Evolutionary conservation across 2,888 invertebrate species (phyloP).

Genomic region (Drosophila ustulata): DNA sequence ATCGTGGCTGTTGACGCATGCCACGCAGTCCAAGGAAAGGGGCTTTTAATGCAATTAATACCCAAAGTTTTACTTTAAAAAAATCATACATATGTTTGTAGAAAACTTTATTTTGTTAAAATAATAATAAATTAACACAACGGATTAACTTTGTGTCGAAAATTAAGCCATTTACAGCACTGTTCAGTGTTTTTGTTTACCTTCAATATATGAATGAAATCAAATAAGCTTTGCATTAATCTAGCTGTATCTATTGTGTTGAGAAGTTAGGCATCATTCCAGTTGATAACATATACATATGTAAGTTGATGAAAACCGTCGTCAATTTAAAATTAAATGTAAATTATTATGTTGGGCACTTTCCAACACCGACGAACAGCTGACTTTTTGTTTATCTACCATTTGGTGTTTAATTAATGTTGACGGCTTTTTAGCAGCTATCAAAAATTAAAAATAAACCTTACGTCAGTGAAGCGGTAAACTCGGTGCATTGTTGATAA

Average conservation of each 20-base stretch:
- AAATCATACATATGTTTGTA: background rate
- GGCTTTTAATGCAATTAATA: conserved; percentile 58
- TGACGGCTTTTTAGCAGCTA: conserved; percentile 2
- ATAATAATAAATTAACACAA: background rate
- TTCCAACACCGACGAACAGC: conserved; percentile 46
- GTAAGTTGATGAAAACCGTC: too few species aligned
- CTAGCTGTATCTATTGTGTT: background rate
- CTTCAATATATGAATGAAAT: background rate
- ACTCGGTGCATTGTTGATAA: conserved; percentile 25
- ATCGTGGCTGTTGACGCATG: conserved; percentile 91
- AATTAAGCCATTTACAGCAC: background rate
- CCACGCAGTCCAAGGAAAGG: conserved; percentile 87
- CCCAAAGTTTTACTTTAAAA: background rate
- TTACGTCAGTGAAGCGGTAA: conserved; percentile 43
- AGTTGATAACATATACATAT: background rate
- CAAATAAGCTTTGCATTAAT: background rate
- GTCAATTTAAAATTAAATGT: background rate
- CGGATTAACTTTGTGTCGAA: background rate
- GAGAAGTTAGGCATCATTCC: background rate
- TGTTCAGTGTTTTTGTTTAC: background rate
- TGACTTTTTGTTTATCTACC: conserved; percentile 55
- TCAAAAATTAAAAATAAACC: conserved; percentile 23
- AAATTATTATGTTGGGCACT: background rate
- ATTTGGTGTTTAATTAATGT: conserved; percentile 18
- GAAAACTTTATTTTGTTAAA: background rate